Conservation (phyloP, 2,113 vertebrate genomes). For the Lophura nycthemera region DNA sequence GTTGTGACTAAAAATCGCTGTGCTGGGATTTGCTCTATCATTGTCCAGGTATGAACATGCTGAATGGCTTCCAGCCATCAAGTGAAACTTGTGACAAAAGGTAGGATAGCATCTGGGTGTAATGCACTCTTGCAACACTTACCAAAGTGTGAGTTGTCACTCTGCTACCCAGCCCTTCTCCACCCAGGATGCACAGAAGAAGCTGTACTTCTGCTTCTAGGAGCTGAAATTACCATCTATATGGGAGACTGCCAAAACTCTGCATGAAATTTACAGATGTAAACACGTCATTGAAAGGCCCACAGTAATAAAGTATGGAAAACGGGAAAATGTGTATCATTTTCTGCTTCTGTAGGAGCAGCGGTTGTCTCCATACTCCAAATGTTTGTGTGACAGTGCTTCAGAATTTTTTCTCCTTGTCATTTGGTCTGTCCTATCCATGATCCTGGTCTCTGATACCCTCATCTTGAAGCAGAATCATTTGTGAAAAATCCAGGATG, state of each 20-base stretch:
- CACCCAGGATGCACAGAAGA: not conserved
- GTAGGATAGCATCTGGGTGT: not conserved
- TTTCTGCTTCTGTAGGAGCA: not conserved
- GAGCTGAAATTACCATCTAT: not conserved
- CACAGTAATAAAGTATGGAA: not conserved
- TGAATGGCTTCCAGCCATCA: not conserved
- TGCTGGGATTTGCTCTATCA: not conserved
- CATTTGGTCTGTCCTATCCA: not conserved
- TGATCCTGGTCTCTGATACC: not conserved
- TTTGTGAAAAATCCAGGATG: not conserved
- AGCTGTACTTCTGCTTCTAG: not conserved
- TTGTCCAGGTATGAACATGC: fast-evolving
- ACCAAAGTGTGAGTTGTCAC: not conserved
- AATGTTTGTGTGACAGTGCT: not conserved
- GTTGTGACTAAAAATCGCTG: not conserved
- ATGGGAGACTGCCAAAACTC: not conserved
- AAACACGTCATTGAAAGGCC: not conserved
- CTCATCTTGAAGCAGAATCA: not conserved
- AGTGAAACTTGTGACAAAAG: not conserved
- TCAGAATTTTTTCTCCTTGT: not conserved
- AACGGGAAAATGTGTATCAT: not conserved
- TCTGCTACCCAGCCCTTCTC: not conserved
- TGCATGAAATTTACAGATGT: not conserved
- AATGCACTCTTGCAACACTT: not conserved
- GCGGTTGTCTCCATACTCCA: not conserved